Evolutionary conservation across 2,113 vertebrate species (phyloP), one percentile per base, ranked within the genome.

Genomic region (Apaloderma vittatum): DNA sequence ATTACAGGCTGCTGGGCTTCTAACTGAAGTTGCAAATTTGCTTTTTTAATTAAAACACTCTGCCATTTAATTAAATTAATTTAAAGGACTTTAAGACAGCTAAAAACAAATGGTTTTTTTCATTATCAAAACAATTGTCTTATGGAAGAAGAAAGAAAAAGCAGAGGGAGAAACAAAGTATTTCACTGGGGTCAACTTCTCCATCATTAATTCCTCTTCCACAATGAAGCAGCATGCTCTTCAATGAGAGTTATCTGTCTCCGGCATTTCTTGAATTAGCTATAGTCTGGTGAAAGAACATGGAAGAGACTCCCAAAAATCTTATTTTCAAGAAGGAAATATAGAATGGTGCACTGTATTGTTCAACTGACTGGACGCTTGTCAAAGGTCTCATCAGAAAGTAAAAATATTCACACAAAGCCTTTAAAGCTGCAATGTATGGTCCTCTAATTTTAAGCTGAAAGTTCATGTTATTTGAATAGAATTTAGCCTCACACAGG

Each of bases 371-470:
- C 30, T 45, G 67, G 95, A 97, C 98, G 91, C 97, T 95, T 94
- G 85, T 97, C 96, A 98, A 98, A 97, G 96, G 96, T 95, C 95
- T 96, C 96, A 97, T 97, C 97, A 98, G 27, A 78, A 80, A 86
- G 70, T 45, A 73, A 81, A 90, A 95, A 54, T 21, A 91, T 8
- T 29, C 52, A 78, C 6, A 1, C 37, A 46, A 83, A 83, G 23
- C 15, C 62, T 84, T 61, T 87, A 65, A 36, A 74, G 24, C 48
- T 72, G 29, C 40, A 58, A 8, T 27, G 8, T 40, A 88, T 5
- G 80, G 9, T 40, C 46, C 58, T 88, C 48, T 58, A n/a, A 27
- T 83, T 82, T 79, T 68, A 91, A 88, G 70, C 46, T 45, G 17
- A 86, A 21, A 83, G 63, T 74, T 80, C 37, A 23, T 19, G 12